Percentiles rank a stretch among this genome's conserved stretches.
Conservation (phyloP, 2,113 vertebrate species). For the Gavia stellata region DNA sequence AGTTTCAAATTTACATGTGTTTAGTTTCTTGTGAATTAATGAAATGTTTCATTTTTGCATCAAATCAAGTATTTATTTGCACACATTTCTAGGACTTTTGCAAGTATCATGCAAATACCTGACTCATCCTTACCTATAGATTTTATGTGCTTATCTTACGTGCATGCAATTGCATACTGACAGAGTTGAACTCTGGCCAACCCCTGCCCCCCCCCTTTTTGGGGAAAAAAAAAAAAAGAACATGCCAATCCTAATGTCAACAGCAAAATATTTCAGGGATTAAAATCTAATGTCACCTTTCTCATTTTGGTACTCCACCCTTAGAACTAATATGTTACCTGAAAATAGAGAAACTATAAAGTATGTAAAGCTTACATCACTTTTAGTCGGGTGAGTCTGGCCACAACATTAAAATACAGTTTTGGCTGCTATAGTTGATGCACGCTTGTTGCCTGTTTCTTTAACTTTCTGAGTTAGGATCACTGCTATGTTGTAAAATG, state of each 20-base stretch:
- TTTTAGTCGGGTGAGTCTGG: not conserved
- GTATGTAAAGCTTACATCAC: not conserved
- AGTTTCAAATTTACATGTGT: not conserved
- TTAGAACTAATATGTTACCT: not conserved
- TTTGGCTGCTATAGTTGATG: not conserved
- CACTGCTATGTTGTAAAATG: not conserved
- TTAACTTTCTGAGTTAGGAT: not conserved
- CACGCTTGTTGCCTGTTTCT: not conserved
- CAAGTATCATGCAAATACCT: not conserved
- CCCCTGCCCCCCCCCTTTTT: not conserved
- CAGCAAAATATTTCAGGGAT: not conserved
- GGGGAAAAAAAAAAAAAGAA: not conserved
- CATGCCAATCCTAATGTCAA: not conserved
- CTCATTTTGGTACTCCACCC: not conserved
- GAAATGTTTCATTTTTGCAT: not conserved
- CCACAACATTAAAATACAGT: not conserved
- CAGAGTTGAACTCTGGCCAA: not conserved
- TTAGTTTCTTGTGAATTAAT: not conserved
- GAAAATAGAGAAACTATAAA: not conserved
- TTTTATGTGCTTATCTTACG: not conserved
- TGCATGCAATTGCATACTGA: not conserved
- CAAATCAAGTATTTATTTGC: not conserved
- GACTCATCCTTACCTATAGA: not conserved
- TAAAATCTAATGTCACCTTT: not conserved
- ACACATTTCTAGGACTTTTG: not conserved